Percentiles rank a stretch among this genome's conserved stretches.
Conservation (phyloP, 2,888 invertebrate species). For the Lathronympha strigana region DNA sequence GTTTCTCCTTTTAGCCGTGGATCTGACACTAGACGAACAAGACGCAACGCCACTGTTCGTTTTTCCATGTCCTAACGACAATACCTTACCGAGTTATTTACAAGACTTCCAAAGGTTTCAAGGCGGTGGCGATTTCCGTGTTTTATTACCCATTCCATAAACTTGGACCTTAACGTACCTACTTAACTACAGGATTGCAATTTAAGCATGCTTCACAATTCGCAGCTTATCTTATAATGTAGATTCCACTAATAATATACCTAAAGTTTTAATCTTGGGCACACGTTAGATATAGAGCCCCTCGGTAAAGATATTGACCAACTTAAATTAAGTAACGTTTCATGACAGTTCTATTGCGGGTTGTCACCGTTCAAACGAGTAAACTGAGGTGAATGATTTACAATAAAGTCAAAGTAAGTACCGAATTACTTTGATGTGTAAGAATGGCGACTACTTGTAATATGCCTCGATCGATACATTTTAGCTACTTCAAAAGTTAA, state of each 20-base stretch:
- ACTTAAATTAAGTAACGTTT: constrained; percentile 33
- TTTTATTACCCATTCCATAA: too few species aligned
- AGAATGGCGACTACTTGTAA: not conserved
- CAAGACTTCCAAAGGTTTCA: too few species aligned
- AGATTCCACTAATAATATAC: constrained; percentile 29
- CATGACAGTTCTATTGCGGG: not conserved
- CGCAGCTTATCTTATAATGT: constrained; percentile 27
- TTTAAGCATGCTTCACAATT: not conserved
- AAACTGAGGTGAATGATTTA: not conserved
- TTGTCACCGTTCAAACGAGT: not conserved
- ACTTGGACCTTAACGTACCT: not conserved
- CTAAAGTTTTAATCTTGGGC: constrained; percentile 34
- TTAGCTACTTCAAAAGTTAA: constrained; percentile 15
- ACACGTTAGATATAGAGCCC: constrained; percentile 31
- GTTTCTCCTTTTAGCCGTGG: too few species aligned
- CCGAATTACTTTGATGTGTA: too few species aligned
- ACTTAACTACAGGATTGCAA: not conserved
- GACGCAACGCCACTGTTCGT: too few species aligned
- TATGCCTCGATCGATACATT: constrained; percentile 6
- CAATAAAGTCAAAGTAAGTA: too few species aligned
- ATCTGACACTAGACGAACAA: too few species aligned
- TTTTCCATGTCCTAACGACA: too few species aligned
- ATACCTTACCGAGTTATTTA: constrained; percentile 3
- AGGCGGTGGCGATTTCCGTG: too few species aligned
- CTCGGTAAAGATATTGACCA: constrained; percentile 35